These are phyloP conservation scores for Ennomos quercinarius DNA, from an alignment of 2,888 invertebrate genomes.

Conservation along the genomic window DNA sequence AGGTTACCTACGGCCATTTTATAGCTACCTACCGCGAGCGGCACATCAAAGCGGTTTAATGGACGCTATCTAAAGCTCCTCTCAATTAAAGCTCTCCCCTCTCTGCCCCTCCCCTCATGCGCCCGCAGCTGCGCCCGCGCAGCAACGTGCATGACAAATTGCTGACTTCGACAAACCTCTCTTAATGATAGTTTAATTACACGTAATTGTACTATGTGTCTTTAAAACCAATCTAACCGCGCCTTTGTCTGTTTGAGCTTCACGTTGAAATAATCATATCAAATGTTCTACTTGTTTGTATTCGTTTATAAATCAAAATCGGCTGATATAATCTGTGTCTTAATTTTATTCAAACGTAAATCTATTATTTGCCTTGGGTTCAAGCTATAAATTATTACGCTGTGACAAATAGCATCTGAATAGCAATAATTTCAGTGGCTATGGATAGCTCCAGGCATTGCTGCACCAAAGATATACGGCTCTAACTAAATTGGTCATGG, in stretches of 20 bases:
- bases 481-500: constrained; percentile 35
- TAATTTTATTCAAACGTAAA: no score
- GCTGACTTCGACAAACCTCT: constrained; percentile 52
- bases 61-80: constrained; percentile 41
- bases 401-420: no score
- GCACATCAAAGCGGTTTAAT: constrained; percentile 48
- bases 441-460: background rate
- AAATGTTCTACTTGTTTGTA: background rate
- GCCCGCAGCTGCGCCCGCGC: constrained; percentile 41
- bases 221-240: constrained; percentile 15
- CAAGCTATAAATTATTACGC: no score
- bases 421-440: no score
- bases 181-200: constrained; percentile 69
- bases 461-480: background rate
- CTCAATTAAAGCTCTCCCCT: constrained; percentile 47
- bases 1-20: constrained; percentile 20
- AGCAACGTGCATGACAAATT: constrained; percentile 66
- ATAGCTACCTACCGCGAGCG: constrained; percentile 36
- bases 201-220: constrained; percentile 53
- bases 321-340: no score
- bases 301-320: no score
- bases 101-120: background rate
- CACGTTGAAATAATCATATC: background rate
- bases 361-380: no score
- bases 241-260: background rate